These are phyloP conservation scores for Dendrophyllia cribrosa DNA, from an alignment of 64 coral and sea anemone genomes.

Conservation along the genomic window DNA sequence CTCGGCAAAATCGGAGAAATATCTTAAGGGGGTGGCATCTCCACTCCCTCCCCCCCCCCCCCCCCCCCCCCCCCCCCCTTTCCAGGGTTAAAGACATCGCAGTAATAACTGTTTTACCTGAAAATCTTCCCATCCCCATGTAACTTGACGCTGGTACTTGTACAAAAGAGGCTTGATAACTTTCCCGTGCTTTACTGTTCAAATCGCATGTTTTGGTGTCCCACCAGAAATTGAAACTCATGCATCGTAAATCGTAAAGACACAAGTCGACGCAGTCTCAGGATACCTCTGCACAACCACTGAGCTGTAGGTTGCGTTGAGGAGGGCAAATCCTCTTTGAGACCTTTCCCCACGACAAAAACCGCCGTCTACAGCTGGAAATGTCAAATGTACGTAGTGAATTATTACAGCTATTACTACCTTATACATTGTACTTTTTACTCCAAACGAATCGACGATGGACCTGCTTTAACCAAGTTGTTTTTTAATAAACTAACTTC, in stretches of 20 bases:
- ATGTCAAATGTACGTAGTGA: too few relatives aligned
- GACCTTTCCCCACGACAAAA: neutral
- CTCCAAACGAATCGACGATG: too few relatives aligned
- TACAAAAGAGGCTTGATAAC: neutral
- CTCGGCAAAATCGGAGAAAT: too few relatives aligned
- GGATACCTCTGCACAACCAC: neutral
- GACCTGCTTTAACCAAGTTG: too few relatives aligned
- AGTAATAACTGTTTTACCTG: neutral
- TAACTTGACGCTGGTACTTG: neutral
- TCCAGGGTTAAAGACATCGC: too few relatives aligned
- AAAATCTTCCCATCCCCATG: constrained; percentile 3
- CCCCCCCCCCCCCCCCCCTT: too few relatives aligned
- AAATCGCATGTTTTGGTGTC: neutral
- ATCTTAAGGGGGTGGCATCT: too few relatives aligned
- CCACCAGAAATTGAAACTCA: constrained; percentile 25
- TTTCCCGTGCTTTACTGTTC: neutral
- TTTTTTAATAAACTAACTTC: too few relatives aligned
- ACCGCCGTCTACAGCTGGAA: neutral
- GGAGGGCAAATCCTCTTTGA: neutral
- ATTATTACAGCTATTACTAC: too few relatives aligned
- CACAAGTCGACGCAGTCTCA: neutral
- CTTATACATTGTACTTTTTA: too few relatives aligned
- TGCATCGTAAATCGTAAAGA: neutral
- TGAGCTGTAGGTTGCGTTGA: neutral
- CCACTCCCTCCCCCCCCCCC: too few relatives aligned